Base-by-base conservation (phyloP, 2,797 vertebrate species). In the Molossus molossus region DNA sequence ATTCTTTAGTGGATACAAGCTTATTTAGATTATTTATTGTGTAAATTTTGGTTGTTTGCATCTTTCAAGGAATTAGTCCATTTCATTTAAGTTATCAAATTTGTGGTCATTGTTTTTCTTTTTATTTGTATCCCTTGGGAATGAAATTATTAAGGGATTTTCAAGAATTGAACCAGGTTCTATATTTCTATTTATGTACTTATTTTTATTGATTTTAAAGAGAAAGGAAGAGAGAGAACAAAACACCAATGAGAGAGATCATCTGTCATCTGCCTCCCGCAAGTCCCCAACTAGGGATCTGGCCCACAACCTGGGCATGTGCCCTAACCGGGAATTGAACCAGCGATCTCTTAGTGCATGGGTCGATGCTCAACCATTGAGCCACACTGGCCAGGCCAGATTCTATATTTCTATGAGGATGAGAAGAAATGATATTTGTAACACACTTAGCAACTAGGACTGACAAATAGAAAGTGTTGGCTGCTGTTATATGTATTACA, bases 11-110 rank as follows among this genome's bases (percentile, higher is more conserved):
- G 58, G 53, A 48, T 83, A 40, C 4, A 20, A 20, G 18, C 29
- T 83, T 92, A 67, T 48, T 57, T 76, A 57, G 20, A 67, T 77
- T 67, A 20, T 29, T 83, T 75, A 25, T 92, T 84, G 60, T 84
- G 18, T 84, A 48, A 75, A 21, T n/a, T 84, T 76, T 92, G 33
- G 14, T 76, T 84, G 48, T 85, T 67, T 92, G 20, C 64, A 23
- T 48, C 20, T 92, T 64, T 79, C 76, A 70, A 90, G 27, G 37
- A 80, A 58, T 80, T 33, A 25, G 27, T 58, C 13, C 20, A 58
- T 67, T 90, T 80, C 48, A 67, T 69, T 15, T 67, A 69, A 85
- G 82, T 25, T 69, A 69, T 55, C 13, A 85, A 37, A 85, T 57
- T 70, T 70, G 15, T 40, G n/a, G 9, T 55, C 65, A 85, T 20